These are phyloP conservation scores for Hydrolagus affinis DNA, from an alignment of 2,113 vertebrate species.

Conservation along the genomic window DNA sequence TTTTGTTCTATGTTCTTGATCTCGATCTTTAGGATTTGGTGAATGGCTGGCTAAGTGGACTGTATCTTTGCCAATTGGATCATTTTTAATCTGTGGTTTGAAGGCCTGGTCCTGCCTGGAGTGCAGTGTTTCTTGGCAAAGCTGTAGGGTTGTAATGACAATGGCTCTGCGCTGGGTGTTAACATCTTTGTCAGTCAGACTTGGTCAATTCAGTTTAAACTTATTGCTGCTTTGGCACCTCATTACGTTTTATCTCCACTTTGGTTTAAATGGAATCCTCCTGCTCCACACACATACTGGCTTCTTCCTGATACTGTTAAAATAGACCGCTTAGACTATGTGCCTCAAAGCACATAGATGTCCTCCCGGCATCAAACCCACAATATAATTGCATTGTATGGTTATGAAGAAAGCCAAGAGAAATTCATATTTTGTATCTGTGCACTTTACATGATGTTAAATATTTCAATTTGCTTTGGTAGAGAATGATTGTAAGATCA, in stretches of 20 bases:
- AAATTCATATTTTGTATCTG: neutral
- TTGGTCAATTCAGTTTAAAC: constrained; percentile 5
- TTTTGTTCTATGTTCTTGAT: neutral
- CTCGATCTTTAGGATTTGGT: neutral
- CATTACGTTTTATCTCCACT: neutral
- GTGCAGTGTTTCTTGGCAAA: neutral
- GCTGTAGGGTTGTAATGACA: too few species aligned
- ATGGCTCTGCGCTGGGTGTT: neutral
- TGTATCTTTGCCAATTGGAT: constrained; percentile 4
- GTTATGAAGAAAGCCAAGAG: neutral
- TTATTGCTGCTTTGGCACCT: neutral
- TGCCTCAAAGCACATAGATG: too few species aligned
- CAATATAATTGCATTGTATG: neutral
- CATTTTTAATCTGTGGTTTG: neutral
- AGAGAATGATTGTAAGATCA: neutral
- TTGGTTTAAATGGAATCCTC: too few species aligned
- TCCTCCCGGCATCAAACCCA: too few species aligned
- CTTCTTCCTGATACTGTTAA: too few species aligned
- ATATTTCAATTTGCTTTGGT: neutral
- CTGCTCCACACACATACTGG: too few species aligned
- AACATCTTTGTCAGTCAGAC: neutral
- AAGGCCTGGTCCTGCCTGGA: neutral
- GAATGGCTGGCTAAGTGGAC: neutral
- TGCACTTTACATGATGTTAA: neutral
- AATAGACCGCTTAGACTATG: too few species aligned